phyloP scores from a whole-genome alignment of 2,888 invertebrate species.

The Electrophaes corylata region DNA sequence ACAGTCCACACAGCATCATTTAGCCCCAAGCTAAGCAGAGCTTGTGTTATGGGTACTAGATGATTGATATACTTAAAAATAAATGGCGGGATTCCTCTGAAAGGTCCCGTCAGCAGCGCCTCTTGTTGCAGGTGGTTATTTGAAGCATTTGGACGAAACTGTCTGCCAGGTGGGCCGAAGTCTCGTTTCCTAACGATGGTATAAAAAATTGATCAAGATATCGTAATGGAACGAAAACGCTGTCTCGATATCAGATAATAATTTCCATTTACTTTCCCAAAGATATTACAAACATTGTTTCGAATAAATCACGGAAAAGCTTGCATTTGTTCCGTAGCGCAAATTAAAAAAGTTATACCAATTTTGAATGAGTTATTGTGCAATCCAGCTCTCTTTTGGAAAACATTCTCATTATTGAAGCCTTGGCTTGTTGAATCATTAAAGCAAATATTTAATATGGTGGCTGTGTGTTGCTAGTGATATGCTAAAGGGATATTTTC shows the following conservation, averaged over 20 bases:
- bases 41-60: no score
- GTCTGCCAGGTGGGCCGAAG: no score
- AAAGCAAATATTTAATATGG: conserved; percentile 25
- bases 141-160: no score
- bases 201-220: no score
- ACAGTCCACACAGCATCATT: no score
- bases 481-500: background rate
- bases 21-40: no score
- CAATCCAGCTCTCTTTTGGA: conserved; percentile 62
- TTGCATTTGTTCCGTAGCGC: conserved; percentile 73
- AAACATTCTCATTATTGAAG: conserved; percentile 49
- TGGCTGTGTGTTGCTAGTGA: conserved; percentile 10
- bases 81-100: no score
- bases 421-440: conserved; percentile 27
- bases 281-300: conserved; percentile 60
- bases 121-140: no score
- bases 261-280: conserved; percentile 50
- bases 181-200: no score
- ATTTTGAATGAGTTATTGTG: conserved; percentile 81
- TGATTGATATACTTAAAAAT: no score
- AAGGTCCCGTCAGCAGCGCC: no score
- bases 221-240: conserved; percentile 21
- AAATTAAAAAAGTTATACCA: conserved; percentile 82
- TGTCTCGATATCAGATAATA: conserved; percentile 36
- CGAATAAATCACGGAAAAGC: conserved; percentile 73